Percentiles rank a stretch among this genome's conserved stretches.
Evolutionary conservation across 2,797 vertebrate genomes (phyloP).

Genomic region (Anguilla anguilla): DNA sequence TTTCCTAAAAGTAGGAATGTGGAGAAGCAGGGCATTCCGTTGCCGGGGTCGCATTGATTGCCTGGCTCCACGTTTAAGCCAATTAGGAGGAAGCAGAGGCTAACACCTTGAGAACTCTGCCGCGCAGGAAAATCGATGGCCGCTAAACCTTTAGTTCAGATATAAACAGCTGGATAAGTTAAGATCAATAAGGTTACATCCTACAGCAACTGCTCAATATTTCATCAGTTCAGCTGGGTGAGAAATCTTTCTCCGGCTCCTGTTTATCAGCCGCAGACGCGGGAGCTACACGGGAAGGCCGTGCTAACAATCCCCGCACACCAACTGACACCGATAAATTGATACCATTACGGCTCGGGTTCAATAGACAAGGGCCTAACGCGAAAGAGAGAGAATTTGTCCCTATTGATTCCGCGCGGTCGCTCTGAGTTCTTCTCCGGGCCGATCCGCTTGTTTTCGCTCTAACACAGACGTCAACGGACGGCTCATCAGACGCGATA

Average conservation of each 20-base stretch:
- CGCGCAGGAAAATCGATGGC: conserved; percentile 73
- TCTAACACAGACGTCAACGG: conserved; percentile 48
- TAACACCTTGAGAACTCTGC: conserved; percentile 71
- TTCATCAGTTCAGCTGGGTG: conserved; percentile 63
- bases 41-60: conserved; percentile 1
- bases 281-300: conserved; percentile 48
- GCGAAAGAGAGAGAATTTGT: conserved; percentile 60
- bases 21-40: neutral
- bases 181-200: conserved; percentile 76
- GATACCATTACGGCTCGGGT: conserved; percentile 59
- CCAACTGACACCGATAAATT: conserved; percentile 65
- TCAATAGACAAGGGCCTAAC: conserved; percentile 60
- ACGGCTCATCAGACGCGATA: conserved; percentile 40
- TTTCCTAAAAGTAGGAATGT: conserved; percentile 5
- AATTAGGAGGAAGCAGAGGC: conserved; percentile 70
- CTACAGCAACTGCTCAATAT: conserved; percentile 78
- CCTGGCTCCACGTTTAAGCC: conserved; percentile 58
- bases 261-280: conserved; percentile 33
- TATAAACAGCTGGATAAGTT: conserved; percentile 82
- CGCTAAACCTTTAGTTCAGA: conserved; percentile 81
- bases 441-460: conserved; percentile 56
- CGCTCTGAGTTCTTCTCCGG: conserved; percentile 53
- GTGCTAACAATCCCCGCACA: conserved; percentile 69
- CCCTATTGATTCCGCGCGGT: conserved; percentile 67
- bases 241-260: conserved; percentile 32